Evolutionary conservation across 2,888 invertebrate species (phyloP).

Genomic region (Drosophila macrospina): DNA sequence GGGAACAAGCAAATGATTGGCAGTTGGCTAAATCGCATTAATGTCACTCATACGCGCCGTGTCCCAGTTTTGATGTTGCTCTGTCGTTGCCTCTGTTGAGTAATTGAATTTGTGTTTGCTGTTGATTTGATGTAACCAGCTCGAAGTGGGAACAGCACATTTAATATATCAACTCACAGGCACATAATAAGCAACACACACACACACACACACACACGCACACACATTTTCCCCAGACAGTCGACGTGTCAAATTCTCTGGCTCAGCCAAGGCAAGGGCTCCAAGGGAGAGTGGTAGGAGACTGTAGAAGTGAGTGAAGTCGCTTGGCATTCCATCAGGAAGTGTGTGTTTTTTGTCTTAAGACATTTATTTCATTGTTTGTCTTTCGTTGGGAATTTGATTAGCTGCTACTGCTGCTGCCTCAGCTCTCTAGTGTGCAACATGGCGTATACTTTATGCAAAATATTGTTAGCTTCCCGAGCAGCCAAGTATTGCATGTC

Average conservation of each 20-base stretch:
- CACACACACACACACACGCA: constrained; percentile 4
- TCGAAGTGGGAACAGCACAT: constrained; percentile 47
- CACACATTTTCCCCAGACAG: constrained; percentile 4
- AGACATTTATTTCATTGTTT: constrained; percentile 59
- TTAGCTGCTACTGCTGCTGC: constrained; percentile 41
- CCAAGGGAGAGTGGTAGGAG: background rate
- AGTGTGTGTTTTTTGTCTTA: constrained; percentile 46
- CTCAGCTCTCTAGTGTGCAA: constrained; percentile 21
- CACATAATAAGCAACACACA: constrained; percentile 17
- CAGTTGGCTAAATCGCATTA: constrained; percentile 80
- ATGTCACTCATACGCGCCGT: constrained; percentile 75
- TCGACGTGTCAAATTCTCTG: constrained; percentile 32
- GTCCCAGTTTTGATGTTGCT: constrained; percentile 18
- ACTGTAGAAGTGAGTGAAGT: background rate
- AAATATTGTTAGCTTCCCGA: constrained; percentile 35
- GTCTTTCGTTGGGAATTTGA: constrained; percentile 58
- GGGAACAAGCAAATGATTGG: constrained; percentile 74
- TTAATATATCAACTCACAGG: constrained; percentile 43
- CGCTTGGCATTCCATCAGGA: constrained; percentile 33
- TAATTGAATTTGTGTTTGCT: constrained; percentile 79
- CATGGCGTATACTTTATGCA: constrained; percentile 49
- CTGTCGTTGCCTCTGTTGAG: constrained; percentile 54
- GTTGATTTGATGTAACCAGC: constrained; percentile 74
- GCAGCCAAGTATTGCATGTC: constrained; percentile 25
- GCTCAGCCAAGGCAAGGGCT: background rate